Base-by-base conservation (phyloP, 2,888 invertebrate species). In the Molorchus minor region DNA sequence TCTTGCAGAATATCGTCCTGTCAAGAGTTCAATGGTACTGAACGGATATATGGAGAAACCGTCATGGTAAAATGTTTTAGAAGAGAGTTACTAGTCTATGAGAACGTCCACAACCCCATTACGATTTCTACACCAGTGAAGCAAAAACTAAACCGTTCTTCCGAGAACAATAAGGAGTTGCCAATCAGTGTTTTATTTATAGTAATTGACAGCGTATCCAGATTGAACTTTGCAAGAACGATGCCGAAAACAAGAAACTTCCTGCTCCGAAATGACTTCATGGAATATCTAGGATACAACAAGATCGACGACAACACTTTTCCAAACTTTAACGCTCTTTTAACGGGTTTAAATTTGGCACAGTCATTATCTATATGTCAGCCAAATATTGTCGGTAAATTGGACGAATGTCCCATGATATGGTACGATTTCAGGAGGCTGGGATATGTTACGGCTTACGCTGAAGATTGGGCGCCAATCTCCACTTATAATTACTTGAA, bases 251-350 rank as follows among this genome's bases (percentile, higher is more conserved):
- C 93, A 0, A 82, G 85, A 1, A 80, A 84, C 12, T 88, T 87
- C 75, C 82, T 96, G 29, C 81, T 86, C 41, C 84, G 87, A 15
- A 86, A 70, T 44, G 63, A 64, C n/a, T 80, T 80, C 72, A 59
- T 74, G 10, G 79, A 80, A 65, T 72, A 77, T 36, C 65, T 66
- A 44, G 78, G 76, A 1, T 80, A 80, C 58, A 85, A 85, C 65
- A 86, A 93, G 86, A 86, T 92, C 61, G 93, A 88, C 4, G 95
- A 95, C 74, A 96, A 96, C 73, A 96, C 95, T 0, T 93, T 92
- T 74, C 94, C 96, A 0, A 97, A 96, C 79, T 80, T 96, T 46
- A 90, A 94, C 85, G 93, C 94, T 0, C 84, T 91, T 40, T 82
- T 92, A 10, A 88, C 91, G 0, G 96, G 95, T 0, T 83, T 85